Evolutionary conservation across 2,113 vertebrate genomes (phyloP).

Genomic region (Sceloporus tristichus): DNA sequence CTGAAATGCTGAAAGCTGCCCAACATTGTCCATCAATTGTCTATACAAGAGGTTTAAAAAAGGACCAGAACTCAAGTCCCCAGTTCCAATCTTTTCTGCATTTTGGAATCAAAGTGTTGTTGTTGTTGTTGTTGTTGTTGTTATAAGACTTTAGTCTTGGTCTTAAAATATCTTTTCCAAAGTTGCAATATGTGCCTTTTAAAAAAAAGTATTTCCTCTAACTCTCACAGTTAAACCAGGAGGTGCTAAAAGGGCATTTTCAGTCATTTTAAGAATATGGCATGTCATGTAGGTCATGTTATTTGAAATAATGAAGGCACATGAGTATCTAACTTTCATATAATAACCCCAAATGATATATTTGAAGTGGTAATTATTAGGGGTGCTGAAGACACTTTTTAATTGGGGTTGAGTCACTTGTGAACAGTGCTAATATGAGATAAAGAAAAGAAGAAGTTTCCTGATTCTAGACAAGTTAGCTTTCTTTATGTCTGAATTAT

Average conservation of each 20-base stretch:
- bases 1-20: conserved; percentile 9
- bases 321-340: neutral
- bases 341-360: neutral
- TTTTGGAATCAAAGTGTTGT: conserved; percentile 1
- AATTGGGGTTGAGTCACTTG: neutral
- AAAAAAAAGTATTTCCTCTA: neutral
- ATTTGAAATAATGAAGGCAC: neutral
- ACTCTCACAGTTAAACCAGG: neutral
- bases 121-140: neutral
- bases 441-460: neutral
- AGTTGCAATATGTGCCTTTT: neutral
- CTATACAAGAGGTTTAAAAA: neutral
- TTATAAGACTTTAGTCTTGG: neutral
- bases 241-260: neutral
- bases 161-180: neutral
- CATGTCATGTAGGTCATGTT: neutral
- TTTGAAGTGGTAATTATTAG: neutral
- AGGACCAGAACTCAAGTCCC: conserved; percentile 20
- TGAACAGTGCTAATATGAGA: neutral
- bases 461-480: neutral
- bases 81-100: conserved; percentile 6
- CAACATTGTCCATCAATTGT: conserved; percentile 12
- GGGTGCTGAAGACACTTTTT: neutral
- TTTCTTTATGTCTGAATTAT: neutral
- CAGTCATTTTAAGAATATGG: neutral